Conservation (phyloP, 2,888 invertebrate species). For the Drosophila helvetica region DNA sequence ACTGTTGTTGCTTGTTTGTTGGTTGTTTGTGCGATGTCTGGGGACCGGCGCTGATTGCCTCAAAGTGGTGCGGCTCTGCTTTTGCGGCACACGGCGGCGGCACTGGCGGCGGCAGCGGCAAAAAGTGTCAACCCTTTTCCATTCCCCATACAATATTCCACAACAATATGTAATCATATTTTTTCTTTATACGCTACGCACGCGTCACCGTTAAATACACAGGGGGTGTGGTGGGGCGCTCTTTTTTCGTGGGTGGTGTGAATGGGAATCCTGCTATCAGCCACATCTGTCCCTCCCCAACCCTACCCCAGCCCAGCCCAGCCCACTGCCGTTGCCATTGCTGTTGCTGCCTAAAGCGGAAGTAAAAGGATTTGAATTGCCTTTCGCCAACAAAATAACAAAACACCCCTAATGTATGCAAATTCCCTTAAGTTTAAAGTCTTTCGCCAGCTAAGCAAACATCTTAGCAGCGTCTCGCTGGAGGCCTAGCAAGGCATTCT, state of each 20-base stretch:
- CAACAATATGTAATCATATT: conserved; percentile 74
- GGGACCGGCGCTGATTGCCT: conserved; percentile 62
- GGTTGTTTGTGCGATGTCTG: conserved; percentile 42
- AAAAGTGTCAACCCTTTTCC: conserved; percentile 72
- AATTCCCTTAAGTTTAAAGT: conserved; percentile 67
- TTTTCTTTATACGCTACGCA: conserved; percentile 62
- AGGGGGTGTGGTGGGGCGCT: not conserved
- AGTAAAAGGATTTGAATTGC: conserved; percentile 75
- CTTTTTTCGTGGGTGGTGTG: conserved; percentile 38
- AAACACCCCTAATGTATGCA: conserved; percentile 64
- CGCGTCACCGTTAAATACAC: conserved; percentile 40
- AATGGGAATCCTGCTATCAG: conserved; percentile 71
- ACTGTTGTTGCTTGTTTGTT: conserved; percentile 43
- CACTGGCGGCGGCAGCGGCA: not conserved
- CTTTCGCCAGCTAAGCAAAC: conserved; percentile 58
- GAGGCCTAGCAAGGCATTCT: conserved; percentile 30
- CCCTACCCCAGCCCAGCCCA: too few species aligned
- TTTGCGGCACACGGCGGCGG: conserved; percentile 32
- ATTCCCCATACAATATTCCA: conserved; percentile 33
- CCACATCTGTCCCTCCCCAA: conserved; percentile 61
- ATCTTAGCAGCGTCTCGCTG: conserved; percentile 38
- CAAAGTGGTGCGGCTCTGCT: conserved; percentile 56
- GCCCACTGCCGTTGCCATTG: conserved; percentile 18
- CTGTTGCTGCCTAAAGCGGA: conserved; percentile 60
- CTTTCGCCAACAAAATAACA: conserved; percentile 53